Percentiles rank a stretch among this genome's conserved stretches.
Conservation (phyloP, 2,113 vertebrate genomes). For the Callocephalon fimbriatum region DNA sequence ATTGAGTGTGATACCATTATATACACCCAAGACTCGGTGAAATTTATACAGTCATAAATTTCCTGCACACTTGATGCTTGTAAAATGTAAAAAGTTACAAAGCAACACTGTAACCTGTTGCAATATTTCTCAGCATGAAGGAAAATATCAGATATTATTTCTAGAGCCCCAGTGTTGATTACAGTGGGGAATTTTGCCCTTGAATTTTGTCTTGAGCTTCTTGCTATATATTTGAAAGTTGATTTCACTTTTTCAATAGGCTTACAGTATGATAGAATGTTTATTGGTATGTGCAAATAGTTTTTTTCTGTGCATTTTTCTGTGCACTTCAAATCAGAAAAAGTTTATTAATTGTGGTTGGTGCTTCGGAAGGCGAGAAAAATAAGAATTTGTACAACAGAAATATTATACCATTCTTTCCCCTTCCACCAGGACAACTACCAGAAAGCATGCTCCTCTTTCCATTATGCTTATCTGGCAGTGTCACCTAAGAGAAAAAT, state of each 20-base stretch:
- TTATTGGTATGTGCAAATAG: neutral
- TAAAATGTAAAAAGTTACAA: neutral
- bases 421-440: neutral
- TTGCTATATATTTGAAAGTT: neutral
- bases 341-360: neutral
- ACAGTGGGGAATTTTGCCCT: neutral
- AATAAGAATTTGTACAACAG: neutral
- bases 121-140: neutral
- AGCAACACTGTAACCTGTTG: neutral
- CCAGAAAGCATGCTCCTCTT: neutral
- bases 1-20: neutral
- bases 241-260: neutral
- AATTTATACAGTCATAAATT: neutral
- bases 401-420: neutral
- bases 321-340: neutral
- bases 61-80: neutral
- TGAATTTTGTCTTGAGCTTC: neutral
- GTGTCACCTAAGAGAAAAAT: neutral
- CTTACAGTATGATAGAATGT: neutral
- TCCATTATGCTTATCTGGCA: neutral
- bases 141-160: neutral
- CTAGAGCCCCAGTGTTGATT: neutral
- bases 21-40: neutral
- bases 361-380: neutral
- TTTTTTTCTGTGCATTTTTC: neutral